phyloP scores from a whole-genome alignment of 2,113 vertebrate genomes.

The Chloropsis cyanopogon region DNA sequence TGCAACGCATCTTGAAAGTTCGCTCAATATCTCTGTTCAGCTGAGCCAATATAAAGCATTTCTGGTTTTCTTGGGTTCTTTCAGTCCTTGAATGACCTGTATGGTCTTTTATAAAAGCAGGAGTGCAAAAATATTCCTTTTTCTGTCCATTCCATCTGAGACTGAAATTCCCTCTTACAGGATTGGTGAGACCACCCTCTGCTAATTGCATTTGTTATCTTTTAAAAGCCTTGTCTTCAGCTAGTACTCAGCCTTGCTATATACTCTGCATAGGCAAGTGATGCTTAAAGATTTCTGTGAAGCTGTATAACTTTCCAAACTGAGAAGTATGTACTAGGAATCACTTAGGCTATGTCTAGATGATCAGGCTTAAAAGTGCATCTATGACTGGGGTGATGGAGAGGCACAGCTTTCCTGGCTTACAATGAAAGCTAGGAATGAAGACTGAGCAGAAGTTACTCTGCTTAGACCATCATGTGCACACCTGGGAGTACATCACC shows the following conservation, averaged over 20 bases:
- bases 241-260: not conserved
- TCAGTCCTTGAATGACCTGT: slow-evolving; percentile 17
- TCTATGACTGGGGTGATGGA: not conserved
- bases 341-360: not conserved
- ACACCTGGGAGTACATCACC: not conserved
- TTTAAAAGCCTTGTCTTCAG: not conserved
- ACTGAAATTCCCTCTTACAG: not conserved
- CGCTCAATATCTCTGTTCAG: not conserved
- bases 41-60: slow-evolving; percentile 45
- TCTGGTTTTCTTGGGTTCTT: not conserved
- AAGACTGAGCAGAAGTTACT: not conserved
- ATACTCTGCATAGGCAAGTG: not conserved
- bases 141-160: not conserved
- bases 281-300: not conserved
- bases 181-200: not conserved
- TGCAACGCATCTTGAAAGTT: not conserved
- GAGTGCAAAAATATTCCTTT: not conserved
- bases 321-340: not conserved
- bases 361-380: not conserved
- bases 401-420: not conserved
- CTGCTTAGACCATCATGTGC: not conserved
- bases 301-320: not conserved
- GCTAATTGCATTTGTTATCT: not conserved
- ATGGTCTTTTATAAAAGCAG: not conserved
- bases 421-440: not conserved